Evolutionary conservation across 2,797 vertebrate species (phyloP).

Genomic region (Scleropages formosus): DNA sequence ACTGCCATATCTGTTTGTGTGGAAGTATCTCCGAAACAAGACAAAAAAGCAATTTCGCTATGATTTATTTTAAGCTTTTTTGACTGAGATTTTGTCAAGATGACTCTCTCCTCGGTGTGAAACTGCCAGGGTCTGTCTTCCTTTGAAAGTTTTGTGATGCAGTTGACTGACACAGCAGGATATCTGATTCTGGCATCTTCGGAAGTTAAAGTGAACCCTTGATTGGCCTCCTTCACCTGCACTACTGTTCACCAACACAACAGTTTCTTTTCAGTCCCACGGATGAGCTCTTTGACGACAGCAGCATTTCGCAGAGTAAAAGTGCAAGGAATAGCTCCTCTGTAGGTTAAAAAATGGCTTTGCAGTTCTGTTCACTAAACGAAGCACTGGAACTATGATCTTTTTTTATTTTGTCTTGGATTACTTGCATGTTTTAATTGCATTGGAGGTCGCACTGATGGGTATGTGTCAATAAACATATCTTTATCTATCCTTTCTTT

Average conservation of each 20-base stretch:
- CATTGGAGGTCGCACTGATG: constrained; percentile 97
- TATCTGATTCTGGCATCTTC: constrained; percentile 66
- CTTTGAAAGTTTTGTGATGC: constrained; percentile 55
- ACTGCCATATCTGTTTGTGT: constrained; percentile 82
- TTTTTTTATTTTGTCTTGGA: constrained; percentile 78
- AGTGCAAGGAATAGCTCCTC: constrained; percentile 86
- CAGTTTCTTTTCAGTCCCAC: background rate
- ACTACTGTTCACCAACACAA: background rate
- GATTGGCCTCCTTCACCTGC: constrained; percentile 48
- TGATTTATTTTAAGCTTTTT: constrained; percentile 37
- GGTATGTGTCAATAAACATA: constrained; percentile 99
- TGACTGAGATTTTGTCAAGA: constrained; percentile 65
- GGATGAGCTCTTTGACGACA: constrained; percentile 15
- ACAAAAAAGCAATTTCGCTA: constrained; percentile 43
- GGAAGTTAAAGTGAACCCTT: constrained; percentile 46
- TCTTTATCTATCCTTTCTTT: constrained; percentile 76
- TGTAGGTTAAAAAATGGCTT: constrained; percentile 82
- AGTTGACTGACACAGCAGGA: constrained; percentile 68
- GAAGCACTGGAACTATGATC: constrained; percentile 98
- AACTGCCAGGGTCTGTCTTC: constrained; percentile 50
- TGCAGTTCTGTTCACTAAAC: constrained; percentile 87
- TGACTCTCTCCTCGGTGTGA: constrained; percentile 53
- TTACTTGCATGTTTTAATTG: constrained; percentile 93
- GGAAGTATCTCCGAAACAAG: constrained; percentile 65
- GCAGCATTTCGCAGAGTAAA: constrained; percentile 44